These are phyloP conservation scores for Drosophila hamatofila DNA, from an alignment of 2,888 invertebrate genomes.

Conservation along the genomic window DNA sequence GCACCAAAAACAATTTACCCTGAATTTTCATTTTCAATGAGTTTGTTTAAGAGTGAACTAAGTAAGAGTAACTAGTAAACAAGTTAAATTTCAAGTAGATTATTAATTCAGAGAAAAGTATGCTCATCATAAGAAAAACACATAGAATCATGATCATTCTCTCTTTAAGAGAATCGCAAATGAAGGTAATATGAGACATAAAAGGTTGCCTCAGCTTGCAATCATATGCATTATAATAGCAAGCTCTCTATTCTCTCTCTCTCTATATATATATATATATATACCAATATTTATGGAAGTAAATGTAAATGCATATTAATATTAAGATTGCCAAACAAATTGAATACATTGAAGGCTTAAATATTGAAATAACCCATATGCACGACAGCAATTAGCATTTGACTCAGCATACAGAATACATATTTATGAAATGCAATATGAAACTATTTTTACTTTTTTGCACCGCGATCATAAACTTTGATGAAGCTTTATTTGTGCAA, in stretches of 20 bases:
- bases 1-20: too few species aligned
- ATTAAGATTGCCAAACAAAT: not conserved
- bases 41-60: too few species aligned
- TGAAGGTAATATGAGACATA: too few species aligned
- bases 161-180: too few species aligned
- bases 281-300: not conserved
- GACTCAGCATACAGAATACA: constrained; percentile 5
- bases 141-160: not conserved
- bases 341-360: constrained; percentile 4
- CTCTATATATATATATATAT: not conserved
- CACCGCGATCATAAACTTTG: constrained; percentile 42
- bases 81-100: too few species aligned
- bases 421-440: constrained; percentile 23
- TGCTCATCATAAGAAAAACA: too few species aligned
- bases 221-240: not conserved
- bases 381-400: constrained; percentile 19
- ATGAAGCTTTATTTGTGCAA: constrained; percentile 24
- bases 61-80: too few species aligned
- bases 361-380: constrained; percentile 6
- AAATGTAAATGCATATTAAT: not conserved
- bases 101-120: too few species aligned
- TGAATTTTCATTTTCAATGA: too few species aligned
- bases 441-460: constrained; percentile 23
- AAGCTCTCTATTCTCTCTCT: not conserved
- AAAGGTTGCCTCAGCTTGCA: too few species aligned